Base-by-base conservation (phyloP, 2,888 invertebrate species). In the Diarsia dahlii region DNA sequence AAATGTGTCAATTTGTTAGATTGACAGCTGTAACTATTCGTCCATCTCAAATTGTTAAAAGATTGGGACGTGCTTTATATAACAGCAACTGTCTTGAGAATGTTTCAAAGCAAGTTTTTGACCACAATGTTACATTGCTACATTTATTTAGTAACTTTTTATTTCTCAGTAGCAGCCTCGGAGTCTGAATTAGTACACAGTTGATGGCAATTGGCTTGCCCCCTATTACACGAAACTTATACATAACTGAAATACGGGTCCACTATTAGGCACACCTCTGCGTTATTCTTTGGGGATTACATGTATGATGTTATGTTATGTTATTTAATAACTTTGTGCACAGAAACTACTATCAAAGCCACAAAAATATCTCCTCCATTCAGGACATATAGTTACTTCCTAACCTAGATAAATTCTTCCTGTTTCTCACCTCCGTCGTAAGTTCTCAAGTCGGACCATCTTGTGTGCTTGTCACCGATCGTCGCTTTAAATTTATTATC, bases 401-500 rank as follows among this genome's bases (percentile, higher is more conserved):
- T 85, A 74, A 82, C 64, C 63, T 76, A 79, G 76, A 82, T 78
- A 74, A 66, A 82, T 82, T 73, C 48, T 39, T 66, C 62, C 58
- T 60, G 62, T 69, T 66, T 56, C 74, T 78, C 69, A 64, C 70
- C 71, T 79, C 73, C 66, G 45, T 63, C 15, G 48, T 15, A 13
- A 50, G 75, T 60, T 60, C 39, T 58, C 63, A 76, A 67, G 69
- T 67, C 71, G 71, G 70, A 65, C 64, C 48, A 80, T 82, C 80
- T 80, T 71, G 62, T 73, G 64, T 76, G 62, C 67, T 67, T 79
- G 76, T 76, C 77, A 76, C 60, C 74, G 77, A 83, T 82, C 87
- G 82, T 76, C 86, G 84, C 76, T 89, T 84, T 87, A 89, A 90
- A 92, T 92, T 90, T 91, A 92, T 91, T 91, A 91, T 89, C 87